Conservation (phyloP, 2,113 vertebrate genomes). For the Falcunculus frontatus region DNA sequence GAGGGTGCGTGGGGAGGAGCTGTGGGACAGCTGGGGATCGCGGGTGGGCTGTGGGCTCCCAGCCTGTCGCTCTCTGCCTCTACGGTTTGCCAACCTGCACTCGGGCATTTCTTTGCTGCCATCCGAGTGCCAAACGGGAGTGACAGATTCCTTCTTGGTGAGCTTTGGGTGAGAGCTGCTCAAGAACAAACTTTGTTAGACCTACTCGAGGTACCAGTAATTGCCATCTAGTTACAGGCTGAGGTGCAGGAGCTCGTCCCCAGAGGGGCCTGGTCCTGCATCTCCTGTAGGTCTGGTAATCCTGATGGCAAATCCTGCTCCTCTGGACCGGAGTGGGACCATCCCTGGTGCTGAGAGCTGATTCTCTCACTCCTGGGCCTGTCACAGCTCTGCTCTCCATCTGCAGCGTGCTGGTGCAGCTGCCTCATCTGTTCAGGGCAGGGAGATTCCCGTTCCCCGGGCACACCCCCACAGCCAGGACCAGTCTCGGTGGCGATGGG, state of each 20-base stretch:
- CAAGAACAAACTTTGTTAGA: neutral
- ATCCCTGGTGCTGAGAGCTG: neutral
- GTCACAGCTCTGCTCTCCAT: neutral
- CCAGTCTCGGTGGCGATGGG: rapidly evolving
- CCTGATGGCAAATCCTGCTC: neutral
- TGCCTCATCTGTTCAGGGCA: neutral
- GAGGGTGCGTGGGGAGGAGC: neutral
- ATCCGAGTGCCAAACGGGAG: neutral
- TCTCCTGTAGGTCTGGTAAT: neutral
- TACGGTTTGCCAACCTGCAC: neutral
- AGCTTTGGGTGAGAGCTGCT: neutral
- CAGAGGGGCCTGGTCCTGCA: neutral
- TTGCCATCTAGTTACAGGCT: neutral
- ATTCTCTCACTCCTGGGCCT: neutral
- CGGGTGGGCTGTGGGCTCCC: neutral
- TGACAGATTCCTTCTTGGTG: neutral
- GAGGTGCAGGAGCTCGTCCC: neutral
- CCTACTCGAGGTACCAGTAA: too few relatives aligned
- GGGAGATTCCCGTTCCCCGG: neutral
- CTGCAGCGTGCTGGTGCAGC: neutral
- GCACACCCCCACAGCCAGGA: neutral
- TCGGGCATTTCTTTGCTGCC: neutral
- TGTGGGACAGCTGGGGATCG: neutral
- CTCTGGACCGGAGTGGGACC: neutral
- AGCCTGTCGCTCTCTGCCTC: rapidly evolving